Evolutionary conservation across 2,797 vertebrate species (phyloP).

Genomic region (Rhyacichthys aspro): DNA sequence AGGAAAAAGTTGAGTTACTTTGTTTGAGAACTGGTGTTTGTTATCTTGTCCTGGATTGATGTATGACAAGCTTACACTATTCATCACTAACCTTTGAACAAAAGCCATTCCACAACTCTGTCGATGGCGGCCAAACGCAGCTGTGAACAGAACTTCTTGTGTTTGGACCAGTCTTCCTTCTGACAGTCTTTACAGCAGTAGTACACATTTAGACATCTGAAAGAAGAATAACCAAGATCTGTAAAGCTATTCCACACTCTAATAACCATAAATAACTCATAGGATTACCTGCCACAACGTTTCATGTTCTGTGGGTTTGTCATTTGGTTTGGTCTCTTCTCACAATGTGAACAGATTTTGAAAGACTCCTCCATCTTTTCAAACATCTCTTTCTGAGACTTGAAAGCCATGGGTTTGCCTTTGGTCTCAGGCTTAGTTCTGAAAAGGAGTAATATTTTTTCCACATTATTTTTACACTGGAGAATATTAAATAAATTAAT

Average conservation of each 20-base stretch:
- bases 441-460: conserved; percentile 8
- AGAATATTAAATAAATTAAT: too few relatives aligned
- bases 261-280: background rate
- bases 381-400: conserved; percentile 91
- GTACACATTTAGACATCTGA: conserved; percentile 92
- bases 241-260: background rate
- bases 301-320: conserved; percentile 81
- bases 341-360: conserved; percentile 86
- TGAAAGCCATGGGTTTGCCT: conserved; percentile 72
- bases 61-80: background rate
- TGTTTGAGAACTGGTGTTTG: background rate
- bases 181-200: conserved; percentile 91
- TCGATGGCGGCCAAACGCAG: conserved; percentile 87
- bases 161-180: conserved; percentile 86
- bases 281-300: conserved; percentile 90
- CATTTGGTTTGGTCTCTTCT: conserved; percentile 78
- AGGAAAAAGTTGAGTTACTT: background rate
- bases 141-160: conserved; percentile 88
- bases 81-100: conserved; percentile 85
- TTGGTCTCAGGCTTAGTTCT: conserved; percentile 78
- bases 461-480: too few relatives aligned
- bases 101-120: conserved; percentile 90
- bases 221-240: conserved; percentile 8
- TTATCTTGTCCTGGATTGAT: background rate
- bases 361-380: conserved; percentile 94